Evolutionary conservation across 2,888 invertebrate genomes (phyloP), one percentile per base, ranked within the genome.

Genomic region (Spilarctia lutea): DNA sequence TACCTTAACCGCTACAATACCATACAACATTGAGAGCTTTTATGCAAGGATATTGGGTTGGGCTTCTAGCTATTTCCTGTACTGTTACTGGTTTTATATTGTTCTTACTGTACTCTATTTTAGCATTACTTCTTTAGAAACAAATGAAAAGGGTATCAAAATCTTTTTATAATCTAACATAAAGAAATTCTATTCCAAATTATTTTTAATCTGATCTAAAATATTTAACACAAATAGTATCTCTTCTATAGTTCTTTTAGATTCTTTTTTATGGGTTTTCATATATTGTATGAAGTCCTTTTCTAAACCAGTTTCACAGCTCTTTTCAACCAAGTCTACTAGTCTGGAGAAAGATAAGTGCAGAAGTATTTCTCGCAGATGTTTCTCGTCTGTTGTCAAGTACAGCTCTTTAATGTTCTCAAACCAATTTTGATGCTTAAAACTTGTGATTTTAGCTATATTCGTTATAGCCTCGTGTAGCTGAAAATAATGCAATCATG

Each of bases 381-480:
- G 78, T n/a, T 88, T 89, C 3, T 81, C 85, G 0, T 80, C 77
- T 0, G 85, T 79, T 0, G 78, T 79, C 1, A 94, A 45, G 70
- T 91, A 93, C 0, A 93, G 56, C 1, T 89, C 83, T 78, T 91
- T 91, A 0, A 94, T 71, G 35, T 93, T 92, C 11, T 82, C 27
- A 18, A 86, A 92, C 94, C 93, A 94, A 1, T 80, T 83, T 72
- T 94, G 94, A 0, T 86, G 83, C 2, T 82, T 87, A 74, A 87
- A 92, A 39, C 82, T 89, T 0, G 93, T 93, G 30, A 92, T 80
- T 16, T 79, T 73, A 0, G 93, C 87, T 75, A 94, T 90, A 27
- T 90, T 82, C 71, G 89, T 92, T 27, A 95, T 72, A 0, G 93
- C 89, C 7, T 86, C 86, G 76, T 95, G 94, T 0, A 95, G 72